Percentiles rank a stretch among this genome's conserved stretches.
Conservation (phyloP, 2,888 invertebrate species). For the Andrena camellia region DNA sequence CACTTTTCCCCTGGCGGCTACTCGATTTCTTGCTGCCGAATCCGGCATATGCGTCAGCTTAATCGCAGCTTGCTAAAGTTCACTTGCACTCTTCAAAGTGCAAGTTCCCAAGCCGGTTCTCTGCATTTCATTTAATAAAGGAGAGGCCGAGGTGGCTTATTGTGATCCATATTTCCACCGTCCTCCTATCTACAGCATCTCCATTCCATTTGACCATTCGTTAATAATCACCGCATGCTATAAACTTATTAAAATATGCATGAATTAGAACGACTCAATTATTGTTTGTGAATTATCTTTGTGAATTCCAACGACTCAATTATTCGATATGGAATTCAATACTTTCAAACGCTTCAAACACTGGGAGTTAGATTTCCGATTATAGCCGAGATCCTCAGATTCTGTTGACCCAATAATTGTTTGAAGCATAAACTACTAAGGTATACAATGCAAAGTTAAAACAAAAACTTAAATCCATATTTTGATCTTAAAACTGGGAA, state of each 20-base stretch:
- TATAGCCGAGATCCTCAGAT: too few species aligned
- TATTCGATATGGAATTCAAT: too few species aligned
- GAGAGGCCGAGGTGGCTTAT: slow-evolving; percentile 7
- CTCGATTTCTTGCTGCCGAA: not conserved
- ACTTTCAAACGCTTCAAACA: too few species aligned
- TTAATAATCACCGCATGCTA: not conserved
- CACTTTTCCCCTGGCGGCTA: not conserved
- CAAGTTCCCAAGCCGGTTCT: not conserved
- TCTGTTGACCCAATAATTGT: too few species aligned
- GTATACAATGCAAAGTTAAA: too few species aligned
- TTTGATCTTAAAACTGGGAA: too few species aligned
- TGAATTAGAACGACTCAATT: too few species aligned
- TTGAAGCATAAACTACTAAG: too few species aligned
- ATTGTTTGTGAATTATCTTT: too few species aligned
- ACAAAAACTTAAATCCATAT: too few species aligned
- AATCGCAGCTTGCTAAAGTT: slow-evolving; percentile 33
- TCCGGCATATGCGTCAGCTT: slow-evolving; percentile 4
- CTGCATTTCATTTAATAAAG: slow-evolving; percentile 12
- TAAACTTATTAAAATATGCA: not conserved
- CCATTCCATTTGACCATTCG: not conserved
- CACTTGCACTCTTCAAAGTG: slow-evolving; percentile 13
- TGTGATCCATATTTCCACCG: not conserved
- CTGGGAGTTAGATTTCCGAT: too few species aligned
- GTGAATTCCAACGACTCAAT: too few species aligned
- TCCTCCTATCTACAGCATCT: not conserved